A percentile compares a stretch with the other conserved stretches of the same genome.
Evolutionary conservation across 2,888 invertebrate genomes (phyloP).

Genomic region (Ornithoptera priamus): DNA sequence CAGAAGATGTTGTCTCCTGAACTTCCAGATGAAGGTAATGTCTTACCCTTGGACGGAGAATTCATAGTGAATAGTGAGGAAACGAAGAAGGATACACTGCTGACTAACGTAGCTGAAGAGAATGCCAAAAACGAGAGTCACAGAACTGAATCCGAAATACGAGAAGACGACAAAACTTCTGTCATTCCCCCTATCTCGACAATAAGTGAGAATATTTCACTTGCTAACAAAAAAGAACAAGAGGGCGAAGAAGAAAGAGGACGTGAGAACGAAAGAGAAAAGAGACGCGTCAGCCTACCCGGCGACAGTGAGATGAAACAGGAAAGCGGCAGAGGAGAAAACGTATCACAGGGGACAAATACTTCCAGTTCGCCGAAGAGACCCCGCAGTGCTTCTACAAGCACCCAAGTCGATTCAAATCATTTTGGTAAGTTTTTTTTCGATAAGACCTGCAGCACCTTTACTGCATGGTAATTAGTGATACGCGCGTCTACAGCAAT

Average conservation of each 20-base stretch:
- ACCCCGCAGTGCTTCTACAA: slow-evolving; percentile 89
- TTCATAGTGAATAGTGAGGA: slow-evolving; percentile 58
- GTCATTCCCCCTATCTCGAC: slow-evolving; percentile 86
- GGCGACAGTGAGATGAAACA: slow-evolving; percentile 73
- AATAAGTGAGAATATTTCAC: slow-evolving; percentile 85
- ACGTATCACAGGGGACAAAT: slow-evolving; percentile 65
- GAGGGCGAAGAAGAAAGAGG: slow-evolving; percentile 58
- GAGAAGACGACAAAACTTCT: slow-evolving; percentile 66
- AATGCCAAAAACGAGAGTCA: slow-evolving; percentile 64
- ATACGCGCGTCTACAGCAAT: no score
- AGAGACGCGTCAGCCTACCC: slow-evolving; percentile 82
- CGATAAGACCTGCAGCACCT: no score
- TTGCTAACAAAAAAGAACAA: slow-evolving; percentile 65
- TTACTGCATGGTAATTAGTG: no score
- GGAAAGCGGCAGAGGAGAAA: slow-evolving; percentile 61
- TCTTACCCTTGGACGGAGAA: slow-evolving; percentile 70
- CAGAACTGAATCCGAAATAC: slow-evolving; percentile 49
- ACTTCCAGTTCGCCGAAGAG: slow-evolving; percentile 82
- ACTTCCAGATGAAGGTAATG: slow-evolving; percentile 67
- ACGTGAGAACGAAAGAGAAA: slow-evolving; percentile 70
- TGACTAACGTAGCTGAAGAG: slow-evolving; percentile 44
- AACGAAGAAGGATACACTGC: slow-evolving; percentile 39
- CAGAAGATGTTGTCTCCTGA: slow-evolving; percentile 60
- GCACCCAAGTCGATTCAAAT: slow-evolving; percentile 91
- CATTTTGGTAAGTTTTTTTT: slow-evolving; percentile 84